A percentile compares a stretch with the other conserved stretches of the same genome.
phyloP scores from a whole-genome alignment of 2,113 vertebrate species.

The Sylvietta virens region DNA sequence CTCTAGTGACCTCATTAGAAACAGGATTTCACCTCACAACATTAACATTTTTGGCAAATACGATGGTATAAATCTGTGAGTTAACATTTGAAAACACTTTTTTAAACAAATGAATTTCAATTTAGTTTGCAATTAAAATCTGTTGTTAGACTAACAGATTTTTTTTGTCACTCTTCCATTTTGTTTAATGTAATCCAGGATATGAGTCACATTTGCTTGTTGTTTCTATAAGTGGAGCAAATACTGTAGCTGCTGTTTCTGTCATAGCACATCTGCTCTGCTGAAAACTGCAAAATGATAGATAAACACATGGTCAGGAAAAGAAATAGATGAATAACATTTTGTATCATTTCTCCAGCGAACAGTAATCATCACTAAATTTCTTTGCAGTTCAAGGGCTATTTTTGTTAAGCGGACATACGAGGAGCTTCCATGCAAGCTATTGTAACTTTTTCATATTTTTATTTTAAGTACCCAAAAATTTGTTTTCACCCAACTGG shows the following conservation, averaged over 20 bases:
- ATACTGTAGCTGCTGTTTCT: conserved; percentile 65
- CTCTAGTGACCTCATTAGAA: conserved; percentile 49
- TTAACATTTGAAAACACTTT: conserved; percentile 63
- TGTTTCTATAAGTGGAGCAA: conserved; percentile 66
- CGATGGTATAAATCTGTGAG: background rate
- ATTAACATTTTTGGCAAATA: conserved; percentile 56
- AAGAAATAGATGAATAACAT: conserved; percentile 45
- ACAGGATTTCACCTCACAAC: background rate
- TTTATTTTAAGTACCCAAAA: conserved; percentile 25
- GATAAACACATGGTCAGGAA: conserved; percentile 63
- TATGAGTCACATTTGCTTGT: conserved; percentile 64
- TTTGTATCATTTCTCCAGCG: conserved; percentile 40
- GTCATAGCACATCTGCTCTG: conserved; percentile 66
- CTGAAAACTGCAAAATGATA: conserved; percentile 70
- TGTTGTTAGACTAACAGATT: conserved; percentile 63
- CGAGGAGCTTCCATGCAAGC: conserved; percentile 28
- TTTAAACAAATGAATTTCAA: conserved; percentile 64
- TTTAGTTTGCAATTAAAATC: conserved; percentile 67
- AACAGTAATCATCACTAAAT: conserved; percentile 41
- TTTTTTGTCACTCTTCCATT: conserved; percentile 67
- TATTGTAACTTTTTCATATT: conserved; percentile 1
- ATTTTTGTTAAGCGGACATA: conserved; percentile 31
- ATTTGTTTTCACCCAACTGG: background rate
- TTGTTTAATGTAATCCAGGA: conserved; percentile 59
- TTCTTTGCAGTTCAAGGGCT: conserved; percentile 25